These are phyloP conservation scores for Microplitis manilae DNA, from an alignment of 2,888 invertebrate species.

Conservation along the genomic window DNA sequence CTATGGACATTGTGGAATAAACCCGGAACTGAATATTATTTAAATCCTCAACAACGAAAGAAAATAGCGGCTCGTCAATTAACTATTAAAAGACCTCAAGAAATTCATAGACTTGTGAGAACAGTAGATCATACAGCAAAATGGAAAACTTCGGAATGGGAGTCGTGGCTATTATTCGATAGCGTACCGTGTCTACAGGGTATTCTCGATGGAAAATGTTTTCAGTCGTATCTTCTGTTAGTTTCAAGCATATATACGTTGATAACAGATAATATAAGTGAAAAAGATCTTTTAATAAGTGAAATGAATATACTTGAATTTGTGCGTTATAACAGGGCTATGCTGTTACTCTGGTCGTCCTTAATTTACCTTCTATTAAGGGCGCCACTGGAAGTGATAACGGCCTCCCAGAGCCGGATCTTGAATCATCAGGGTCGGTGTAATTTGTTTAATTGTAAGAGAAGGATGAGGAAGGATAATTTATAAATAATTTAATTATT, in stretches of 20 bases:
- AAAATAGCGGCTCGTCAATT: constrained; percentile 43
- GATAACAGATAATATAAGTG: constrained; percentile 24
- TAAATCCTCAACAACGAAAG: background rate
- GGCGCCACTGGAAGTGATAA: no score
- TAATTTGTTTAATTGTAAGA: no score
- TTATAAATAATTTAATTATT: no score
- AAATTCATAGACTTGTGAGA: constrained; percentile 33
- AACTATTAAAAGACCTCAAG: constrained; percentile 34
- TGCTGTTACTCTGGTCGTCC: no score
- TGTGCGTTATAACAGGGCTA: no score
- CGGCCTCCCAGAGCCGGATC: no score
- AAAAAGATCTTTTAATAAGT: constrained; percentile 22
- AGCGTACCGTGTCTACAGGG: constrained; percentile 40
- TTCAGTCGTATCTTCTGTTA: constrained; percentile 33
- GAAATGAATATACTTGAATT: constrained; percentile 37
- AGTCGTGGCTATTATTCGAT: constrained; percentile 36
- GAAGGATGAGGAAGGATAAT: no score
- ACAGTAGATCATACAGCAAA: constrained; percentile 13
- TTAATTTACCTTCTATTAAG: no score
- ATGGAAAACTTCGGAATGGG: constrained; percentile 35
- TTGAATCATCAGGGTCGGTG: no score
- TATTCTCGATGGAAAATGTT: constrained; percentile 30
- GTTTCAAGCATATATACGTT: constrained; percentile 29
- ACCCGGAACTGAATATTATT: background rate
- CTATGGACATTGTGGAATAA: constrained; percentile 42